Percentiles rank a stretch among this genome's conserved stretches.
Evolutionary conservation across 2,113 vertebrate species (phyloP).

Genomic region (Mastomys coucha): DNA sequence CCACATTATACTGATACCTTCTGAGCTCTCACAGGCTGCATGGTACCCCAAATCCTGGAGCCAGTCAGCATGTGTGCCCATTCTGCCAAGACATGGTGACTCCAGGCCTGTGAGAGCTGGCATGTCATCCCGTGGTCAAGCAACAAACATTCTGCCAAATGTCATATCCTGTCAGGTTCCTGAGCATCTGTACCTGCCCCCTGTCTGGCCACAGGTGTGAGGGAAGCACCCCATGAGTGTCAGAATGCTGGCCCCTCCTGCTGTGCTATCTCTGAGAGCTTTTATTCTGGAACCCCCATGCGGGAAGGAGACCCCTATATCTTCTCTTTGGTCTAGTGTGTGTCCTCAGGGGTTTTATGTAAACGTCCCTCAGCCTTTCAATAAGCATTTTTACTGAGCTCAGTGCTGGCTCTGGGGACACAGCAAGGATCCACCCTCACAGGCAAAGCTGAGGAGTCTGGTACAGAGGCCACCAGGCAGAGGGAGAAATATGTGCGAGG

Average conservation of each 20-base stretch:
- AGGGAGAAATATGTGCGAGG: background rate
- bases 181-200: background rate
- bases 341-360: background rate
- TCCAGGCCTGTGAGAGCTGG: background rate
- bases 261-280: background rate
- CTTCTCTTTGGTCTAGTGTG: background rate
- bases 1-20: background rate
- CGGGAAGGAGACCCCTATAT: background rate
- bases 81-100: background rate
- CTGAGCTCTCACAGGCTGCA: background rate
- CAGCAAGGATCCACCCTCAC: background rate
- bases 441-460: background rate
- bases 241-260: background rate
- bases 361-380: background rate
- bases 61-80: background rate
- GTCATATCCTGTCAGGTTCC: conserved; percentile 46
- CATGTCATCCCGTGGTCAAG: background rate
- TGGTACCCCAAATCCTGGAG: background rate
- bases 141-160: conserved; percentile 11
- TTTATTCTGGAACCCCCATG: background rate
- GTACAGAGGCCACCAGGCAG: background rate
- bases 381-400: background rate
- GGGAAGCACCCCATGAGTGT: conserved; percentile 15
- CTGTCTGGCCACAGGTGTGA: conserved; percentile 29
- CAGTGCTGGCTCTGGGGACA: background rate